A percentile compares a stretch with the other conserved stretches of the same genome.
phyloP scores from a whole-genome alignment of 2,113 vertebrate species.

The Centropus bengalensis region DNA sequence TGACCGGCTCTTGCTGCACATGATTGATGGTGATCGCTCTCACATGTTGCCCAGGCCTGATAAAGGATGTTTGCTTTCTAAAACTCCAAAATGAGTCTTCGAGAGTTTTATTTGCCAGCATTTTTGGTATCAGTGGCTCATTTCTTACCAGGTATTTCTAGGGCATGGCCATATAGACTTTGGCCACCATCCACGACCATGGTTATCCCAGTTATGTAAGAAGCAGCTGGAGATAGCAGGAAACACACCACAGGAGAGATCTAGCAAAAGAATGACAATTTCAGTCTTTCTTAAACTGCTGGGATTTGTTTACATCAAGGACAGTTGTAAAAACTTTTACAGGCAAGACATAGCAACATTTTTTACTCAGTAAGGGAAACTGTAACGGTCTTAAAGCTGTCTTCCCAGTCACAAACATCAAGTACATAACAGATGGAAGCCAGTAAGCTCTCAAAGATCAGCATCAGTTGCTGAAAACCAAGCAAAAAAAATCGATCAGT shows the following conservation, averaged over 20 bases:
- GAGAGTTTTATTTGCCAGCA: no score
- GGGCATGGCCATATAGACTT: constrained; percentile 73
- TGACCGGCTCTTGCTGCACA: no score
- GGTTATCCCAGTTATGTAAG: constrained; percentile 88
- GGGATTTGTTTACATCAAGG: not conserved
- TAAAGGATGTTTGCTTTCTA: no score
- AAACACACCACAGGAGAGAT: constrained; percentile 90
- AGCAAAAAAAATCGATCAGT: not conserved
- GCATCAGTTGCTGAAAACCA: not conserved
- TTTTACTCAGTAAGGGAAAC: not conserved
- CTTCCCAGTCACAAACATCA: not conserved
- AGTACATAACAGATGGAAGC: not conserved
- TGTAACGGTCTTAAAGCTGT: not conserved
- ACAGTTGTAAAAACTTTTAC: not conserved
- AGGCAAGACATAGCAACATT: not conserved
- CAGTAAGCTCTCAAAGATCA: not conserved
- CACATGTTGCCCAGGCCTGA: no score
- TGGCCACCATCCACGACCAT: constrained; percentile 87
- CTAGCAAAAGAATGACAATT: constrained; percentile 65
- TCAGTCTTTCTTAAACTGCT: not conserved
- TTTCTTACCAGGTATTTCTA: constrained; percentile 83
- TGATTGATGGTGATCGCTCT: no score
- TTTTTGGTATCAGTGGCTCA: not conserved
- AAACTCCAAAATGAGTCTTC: no score
- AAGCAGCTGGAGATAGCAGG: constrained; percentile 90